Conservation (phyloP, 2,113 vertebrate species). For the Chunga burmeisteri region DNA sequence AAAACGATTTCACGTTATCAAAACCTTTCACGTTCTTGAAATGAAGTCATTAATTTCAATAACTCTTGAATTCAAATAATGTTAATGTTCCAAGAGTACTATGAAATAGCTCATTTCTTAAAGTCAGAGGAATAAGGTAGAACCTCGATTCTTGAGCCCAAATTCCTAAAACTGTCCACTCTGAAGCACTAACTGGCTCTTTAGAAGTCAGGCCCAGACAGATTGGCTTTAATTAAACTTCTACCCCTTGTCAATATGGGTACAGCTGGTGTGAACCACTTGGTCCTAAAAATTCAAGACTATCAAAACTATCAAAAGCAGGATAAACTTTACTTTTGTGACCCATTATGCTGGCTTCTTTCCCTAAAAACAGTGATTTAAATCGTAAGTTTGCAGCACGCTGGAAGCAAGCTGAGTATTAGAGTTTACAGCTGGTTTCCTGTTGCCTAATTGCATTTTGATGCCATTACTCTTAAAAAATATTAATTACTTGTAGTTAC, state of each 20-base stretch:
- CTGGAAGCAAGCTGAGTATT: neutral
- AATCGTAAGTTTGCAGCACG: neutral
- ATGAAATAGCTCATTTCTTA: neutral
- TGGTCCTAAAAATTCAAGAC: neutral
- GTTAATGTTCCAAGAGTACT: neutral
- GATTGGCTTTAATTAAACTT: neutral
- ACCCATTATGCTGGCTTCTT: neutral
- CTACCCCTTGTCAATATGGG: neutral
- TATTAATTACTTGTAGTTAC: slow-evolving; percentile 64
- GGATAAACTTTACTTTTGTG: neutral
- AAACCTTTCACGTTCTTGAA: neutral
- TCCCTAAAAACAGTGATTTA: neutral
- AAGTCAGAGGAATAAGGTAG: neutral
- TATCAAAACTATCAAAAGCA: neutral
- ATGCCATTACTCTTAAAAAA: slow-evolving; percentile 12
- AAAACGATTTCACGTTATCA: neutral
- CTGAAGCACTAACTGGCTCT: neutral
- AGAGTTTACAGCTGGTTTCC: slow-evolving; percentile 2
- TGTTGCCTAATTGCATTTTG: slow-evolving; percentile 39
- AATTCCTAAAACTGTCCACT: neutral
- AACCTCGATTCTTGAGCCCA: neutral
- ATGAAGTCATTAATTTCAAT: neutral
- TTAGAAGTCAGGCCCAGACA: neutral
- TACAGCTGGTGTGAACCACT: neutral
- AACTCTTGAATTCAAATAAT: neutral